Evolutionary conservation across 2,888 invertebrate genomes (phyloP).

Genomic region (Calameuta pallipes): DNA sequence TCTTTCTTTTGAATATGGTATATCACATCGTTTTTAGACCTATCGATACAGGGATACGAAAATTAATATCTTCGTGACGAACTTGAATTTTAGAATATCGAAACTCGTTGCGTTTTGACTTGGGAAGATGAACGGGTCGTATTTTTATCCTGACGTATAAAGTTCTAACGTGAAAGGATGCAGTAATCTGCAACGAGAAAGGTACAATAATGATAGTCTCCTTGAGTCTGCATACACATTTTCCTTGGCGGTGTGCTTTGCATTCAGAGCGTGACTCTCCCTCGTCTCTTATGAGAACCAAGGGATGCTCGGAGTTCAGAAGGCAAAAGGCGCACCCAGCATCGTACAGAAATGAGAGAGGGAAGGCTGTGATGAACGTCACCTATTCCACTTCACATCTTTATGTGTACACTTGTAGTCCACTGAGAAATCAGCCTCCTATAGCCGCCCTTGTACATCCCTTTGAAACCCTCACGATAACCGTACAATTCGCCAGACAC

Average conservation of each 20-base stretch:
- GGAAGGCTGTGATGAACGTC: constrained; percentile 3
- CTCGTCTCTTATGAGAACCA: background rate
- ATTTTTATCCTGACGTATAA: background rate
- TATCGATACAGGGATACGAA: background rate
- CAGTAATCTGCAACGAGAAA: constrained; percentile 24
- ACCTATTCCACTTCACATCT: background rate
- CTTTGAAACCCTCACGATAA: background rate
- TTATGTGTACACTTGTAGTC: constrained; percentile 6
- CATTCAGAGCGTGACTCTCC: constrained; percentile 9
- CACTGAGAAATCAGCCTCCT: constrained; percentile 20
- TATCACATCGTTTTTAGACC: background rate
- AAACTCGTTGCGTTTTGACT: background rate
- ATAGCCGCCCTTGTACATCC: constrained; percentile 2
- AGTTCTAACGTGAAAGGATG: constrained; percentile 26
- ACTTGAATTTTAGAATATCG: background rate
- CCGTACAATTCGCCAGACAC: background rate
- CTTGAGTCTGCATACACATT: constrained; percentile 3
- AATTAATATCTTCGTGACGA: background rate
- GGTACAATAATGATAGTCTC: constrained; percentile 1
- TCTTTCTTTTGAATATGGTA: background rate
- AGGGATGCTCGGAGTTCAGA: background rate
- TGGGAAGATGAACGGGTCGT: background rate
- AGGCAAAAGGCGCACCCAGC: background rate
- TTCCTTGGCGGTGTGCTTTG: constrained; percentile 8
- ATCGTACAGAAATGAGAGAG: background rate